Conservation (phyloP, 2,113 vertebrate genomes). For the Phylloscopus trochiloides region DNA sequence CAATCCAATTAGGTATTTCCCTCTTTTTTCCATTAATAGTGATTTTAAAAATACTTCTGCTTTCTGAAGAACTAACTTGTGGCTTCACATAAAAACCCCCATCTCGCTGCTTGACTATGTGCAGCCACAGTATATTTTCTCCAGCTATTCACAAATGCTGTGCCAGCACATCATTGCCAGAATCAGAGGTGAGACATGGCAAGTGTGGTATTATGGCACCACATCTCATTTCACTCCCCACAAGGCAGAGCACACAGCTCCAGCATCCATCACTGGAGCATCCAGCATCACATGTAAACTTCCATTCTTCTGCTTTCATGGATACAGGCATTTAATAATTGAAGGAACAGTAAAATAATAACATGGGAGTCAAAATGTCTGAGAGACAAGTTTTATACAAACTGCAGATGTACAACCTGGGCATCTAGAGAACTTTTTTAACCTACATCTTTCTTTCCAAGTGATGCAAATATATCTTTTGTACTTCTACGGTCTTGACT, state of each 20-base stretch:
- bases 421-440: neutral
- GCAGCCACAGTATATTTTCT: neutral
- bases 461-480: neutral
- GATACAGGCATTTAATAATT: neutral
- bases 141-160: neutral
- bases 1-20: neutral
- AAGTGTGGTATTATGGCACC: neutral
- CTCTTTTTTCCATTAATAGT: neutral
- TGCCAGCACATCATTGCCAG: neutral
- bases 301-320: neutral
- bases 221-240: rapidly evolving
- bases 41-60: neutral
- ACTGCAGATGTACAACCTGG: neutral
- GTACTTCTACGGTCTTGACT: neutral
- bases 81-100: neutral
- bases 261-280: neutral
- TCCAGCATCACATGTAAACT: neutral
- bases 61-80: neutral
- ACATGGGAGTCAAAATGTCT: neutral
- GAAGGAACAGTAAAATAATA: neutral
- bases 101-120: neutral
- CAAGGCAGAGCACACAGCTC: neutral
- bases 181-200: rapidly evolving
- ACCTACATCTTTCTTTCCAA: neutral
- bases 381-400: neutral